phyloP scores from a whole-genome alignment of 2,113 vertebrate species.

The Rousettus leschenaultii region DNA sequence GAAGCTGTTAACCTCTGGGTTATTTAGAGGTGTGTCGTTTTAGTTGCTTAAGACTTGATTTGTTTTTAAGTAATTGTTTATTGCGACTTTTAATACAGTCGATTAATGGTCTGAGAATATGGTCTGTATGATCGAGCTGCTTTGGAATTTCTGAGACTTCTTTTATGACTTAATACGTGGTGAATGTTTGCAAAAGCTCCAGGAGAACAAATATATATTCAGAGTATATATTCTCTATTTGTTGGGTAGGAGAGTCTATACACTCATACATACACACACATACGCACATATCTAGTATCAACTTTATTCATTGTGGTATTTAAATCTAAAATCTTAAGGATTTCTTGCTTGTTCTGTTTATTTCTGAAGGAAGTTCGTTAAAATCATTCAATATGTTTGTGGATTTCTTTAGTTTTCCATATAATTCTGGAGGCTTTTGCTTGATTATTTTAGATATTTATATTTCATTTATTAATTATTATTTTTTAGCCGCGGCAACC shows the following conservation, averaged over 20 bases:
- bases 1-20: constrained; percentile 24
- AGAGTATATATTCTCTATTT: neutral
- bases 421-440: neutral
- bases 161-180: constrained; percentile 9
- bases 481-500: no score
- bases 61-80: constrained; percentile 23
- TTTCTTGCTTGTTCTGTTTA: neutral
- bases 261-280: neutral
- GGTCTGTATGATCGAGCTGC: neutral
- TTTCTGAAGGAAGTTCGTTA: constrained; percentile 7
- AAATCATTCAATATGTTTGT: neutral
- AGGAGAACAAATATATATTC: neutral
- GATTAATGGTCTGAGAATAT: neutral
- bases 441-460: neutral
- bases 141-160: constrained; percentile 36
- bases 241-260: neutral
- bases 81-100: neutral
- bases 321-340: neutral
- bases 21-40: constrained; percentile 31
- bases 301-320: neutral
- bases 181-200: constrained; percentile 8
- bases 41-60: constrained; percentile 10
- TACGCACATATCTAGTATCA: neutral
- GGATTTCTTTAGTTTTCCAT: neutral
- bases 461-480: no score